These are phyloP conservation scores for Amblyornis subalaris DNA, from an alignment of 2,113 vertebrate species.

Conservation along the genomic window DNA sequence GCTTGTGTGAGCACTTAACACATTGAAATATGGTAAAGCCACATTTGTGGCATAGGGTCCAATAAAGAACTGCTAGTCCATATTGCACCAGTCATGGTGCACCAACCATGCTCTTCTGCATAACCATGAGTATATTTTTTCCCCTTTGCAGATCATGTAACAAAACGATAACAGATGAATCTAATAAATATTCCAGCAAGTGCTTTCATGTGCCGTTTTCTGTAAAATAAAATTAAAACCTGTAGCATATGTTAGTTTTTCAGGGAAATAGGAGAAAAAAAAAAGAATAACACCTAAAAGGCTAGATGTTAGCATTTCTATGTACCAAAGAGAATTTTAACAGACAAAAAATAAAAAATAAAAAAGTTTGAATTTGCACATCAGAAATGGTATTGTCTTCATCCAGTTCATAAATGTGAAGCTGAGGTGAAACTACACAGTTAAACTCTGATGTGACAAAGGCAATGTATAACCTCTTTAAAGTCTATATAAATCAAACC, in stretches of 20 bases:
- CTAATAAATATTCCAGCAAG: not conserved
- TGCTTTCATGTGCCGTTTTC: constrained; percentile 18
- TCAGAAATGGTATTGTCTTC: constrained; percentile 21
- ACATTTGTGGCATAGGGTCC: not conserved
- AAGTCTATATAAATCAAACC: constrained; percentile 53
- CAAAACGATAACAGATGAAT: not conserved
- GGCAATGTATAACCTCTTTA: constrained; percentile 39
- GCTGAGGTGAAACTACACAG: constrained; percentile 35
- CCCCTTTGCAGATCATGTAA: not conserved
- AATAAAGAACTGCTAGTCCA: not conserved
- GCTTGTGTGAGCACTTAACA: not conserved
- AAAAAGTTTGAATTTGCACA: not conserved
- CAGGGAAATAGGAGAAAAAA: not conserved
- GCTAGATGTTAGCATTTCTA: constrained; percentile 1
- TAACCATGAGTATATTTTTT: not conserved
- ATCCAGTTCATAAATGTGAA: constrained; percentile 1
- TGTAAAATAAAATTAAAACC: constrained; percentile 16
- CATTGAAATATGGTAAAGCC: not conserved
- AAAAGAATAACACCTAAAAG: not conserved
- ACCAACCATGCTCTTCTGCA: not conserved
- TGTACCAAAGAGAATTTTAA: not conserved
- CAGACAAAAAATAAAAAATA: not conserved
- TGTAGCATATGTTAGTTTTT: not conserved
- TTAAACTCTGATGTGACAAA: constrained; percentile 35
- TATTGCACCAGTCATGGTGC: not conserved